Conservation (phyloP, 1,140 invertebrate species). For the Gerris buenoi region DNA sequence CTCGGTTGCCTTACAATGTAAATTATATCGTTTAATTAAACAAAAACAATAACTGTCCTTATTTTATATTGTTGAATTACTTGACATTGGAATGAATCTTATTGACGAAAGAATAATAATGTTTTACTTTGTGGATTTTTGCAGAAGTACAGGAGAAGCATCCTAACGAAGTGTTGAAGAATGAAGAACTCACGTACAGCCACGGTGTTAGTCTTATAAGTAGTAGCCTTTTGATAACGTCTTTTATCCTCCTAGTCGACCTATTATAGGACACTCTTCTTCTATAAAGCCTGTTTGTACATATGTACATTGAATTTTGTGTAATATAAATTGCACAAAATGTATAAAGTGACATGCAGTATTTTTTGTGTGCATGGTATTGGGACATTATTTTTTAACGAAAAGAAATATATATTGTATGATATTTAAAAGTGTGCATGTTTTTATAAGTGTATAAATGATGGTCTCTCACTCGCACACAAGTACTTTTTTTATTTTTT, state of each 20-base stretch:
- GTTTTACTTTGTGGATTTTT: too few species aligned
- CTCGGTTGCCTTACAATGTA: too few species aligned
- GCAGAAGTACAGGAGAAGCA: constrained; percentile 71
- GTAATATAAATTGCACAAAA: constrained; percentile 4
- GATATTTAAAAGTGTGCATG: not conserved
- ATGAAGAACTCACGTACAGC: constrained; percentile 70
- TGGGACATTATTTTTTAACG: not conserved
- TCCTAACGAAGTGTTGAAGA: constrained; percentile 82
- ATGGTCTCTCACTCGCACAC: not conserved
- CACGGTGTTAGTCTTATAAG: constrained; percentile 14
- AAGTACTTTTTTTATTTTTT: too few species aligned
- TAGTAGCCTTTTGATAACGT: not conserved
- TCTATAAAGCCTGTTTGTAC: not conserved
- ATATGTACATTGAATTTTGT: constrained; percentile 5
- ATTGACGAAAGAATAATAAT: too few species aligned
- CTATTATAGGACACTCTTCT: not conserved
- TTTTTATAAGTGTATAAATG: not conserved
- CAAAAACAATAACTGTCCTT: too few species aligned
- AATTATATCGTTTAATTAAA: too few species aligned
- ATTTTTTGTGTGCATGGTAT: not conserved
- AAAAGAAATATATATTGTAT: not conserved
- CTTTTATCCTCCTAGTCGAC: not conserved
- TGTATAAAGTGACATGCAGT: not conserved
- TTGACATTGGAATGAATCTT: too few species aligned
- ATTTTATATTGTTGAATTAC: too few species aligned